A percentile compares a stretch with the other conserved stretches of the same genome.
Evolutionary conservation across 2,797 vertebrate genomes (phyloP).

Genomic region (Bradypodion ventrale): DNA sequence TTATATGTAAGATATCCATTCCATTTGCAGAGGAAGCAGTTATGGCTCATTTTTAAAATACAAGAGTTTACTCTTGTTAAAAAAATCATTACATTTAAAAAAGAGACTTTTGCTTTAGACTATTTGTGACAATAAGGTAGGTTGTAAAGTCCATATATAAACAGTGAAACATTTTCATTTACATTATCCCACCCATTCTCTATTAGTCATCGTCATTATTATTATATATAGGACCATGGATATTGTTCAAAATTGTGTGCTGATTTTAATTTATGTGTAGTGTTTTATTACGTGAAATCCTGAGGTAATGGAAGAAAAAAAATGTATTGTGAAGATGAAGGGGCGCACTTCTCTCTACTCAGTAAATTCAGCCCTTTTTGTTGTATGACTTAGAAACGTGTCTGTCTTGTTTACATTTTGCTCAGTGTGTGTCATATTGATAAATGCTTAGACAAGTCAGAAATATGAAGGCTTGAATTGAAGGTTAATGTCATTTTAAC

Average conservation of each 20-base stretch:
- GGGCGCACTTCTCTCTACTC: conserved; percentile 21
- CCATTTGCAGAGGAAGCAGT: conserved; percentile 26
- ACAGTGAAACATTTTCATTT: conserved; percentile 58
- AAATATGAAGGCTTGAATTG: conserved; percentile 79
- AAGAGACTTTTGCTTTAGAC: neutral
- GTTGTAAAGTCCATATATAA: conserved; percentile 43
- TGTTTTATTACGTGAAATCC: conserved; percentile 46
- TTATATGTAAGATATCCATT: conserved; percentile 16
- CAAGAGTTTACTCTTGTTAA: conserved; percentile 17
- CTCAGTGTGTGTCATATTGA: conserved; percentile 64
- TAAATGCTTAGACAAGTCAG: conserved; percentile 69
- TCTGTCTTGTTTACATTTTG: conserved; percentile 73
- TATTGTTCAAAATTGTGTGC: conserved; percentile 52
- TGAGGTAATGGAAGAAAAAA: conserved; percentile 46
- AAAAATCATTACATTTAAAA: neutral
- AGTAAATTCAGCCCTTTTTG: conserved; percentile 8
- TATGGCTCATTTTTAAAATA: conserved; percentile 28
- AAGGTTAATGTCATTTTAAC: conserved; percentile 85
- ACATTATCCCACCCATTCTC: conserved; percentile 44
- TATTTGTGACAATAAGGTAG: conserved; percentile 14
- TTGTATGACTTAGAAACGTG: conserved; percentile 64
- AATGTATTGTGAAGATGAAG: conserved; percentile 40
- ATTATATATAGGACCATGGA: conserved; percentile 46
- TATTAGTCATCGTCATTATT: conserved; percentile 36
- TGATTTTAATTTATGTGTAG: conserved; percentile 67